Evolutionary conservation across 2,888 invertebrate genomes (phyloP).

Genomic region (Lucinisca nassula): DNA sequence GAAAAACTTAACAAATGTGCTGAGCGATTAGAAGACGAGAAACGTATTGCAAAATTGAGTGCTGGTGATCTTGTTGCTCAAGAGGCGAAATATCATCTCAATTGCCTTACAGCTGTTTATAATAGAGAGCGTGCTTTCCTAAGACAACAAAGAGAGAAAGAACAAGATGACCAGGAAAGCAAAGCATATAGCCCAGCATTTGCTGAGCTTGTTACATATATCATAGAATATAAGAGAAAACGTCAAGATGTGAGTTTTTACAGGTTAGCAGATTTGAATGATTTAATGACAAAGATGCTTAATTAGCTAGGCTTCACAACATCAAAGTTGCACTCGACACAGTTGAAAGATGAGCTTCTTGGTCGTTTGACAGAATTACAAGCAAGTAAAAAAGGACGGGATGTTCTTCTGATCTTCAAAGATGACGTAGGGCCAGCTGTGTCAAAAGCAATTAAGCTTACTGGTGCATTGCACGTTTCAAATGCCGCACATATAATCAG

Average conservation of each 20-base stretch:
- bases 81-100: slow-evolving; percentile 52
- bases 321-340: neutral
- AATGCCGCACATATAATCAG: neutral
- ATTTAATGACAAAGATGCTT: neutral
- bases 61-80: slow-evolving; percentile 53
- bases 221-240: neutral
- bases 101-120: slow-evolving; percentile 24
- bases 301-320: neutral
- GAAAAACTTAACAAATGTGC: slow-evolving; percentile 26
- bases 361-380: neutral
- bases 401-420: slow-evolving; percentile 36
- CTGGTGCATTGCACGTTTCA: neutral
- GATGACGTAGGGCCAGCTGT: slow-evolving; percentile 21
- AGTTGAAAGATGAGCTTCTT: neutral
- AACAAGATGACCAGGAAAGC: neutral
- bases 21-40: neutral
- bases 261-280: neutral
- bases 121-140: slow-evolving; percentile 19
- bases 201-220: slow-evolving; percentile 2
- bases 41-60: slow-evolving; percentile 50
- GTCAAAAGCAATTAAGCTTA: neutral
- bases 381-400: slow-evolving; percentile 16
- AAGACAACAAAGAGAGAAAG: neutral
- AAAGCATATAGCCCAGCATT: neutral
- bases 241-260: neutral